Evolutionary conservation across 2,797 vertebrate species (phyloP).

Genomic region (Eptatretus atami): DNA sequence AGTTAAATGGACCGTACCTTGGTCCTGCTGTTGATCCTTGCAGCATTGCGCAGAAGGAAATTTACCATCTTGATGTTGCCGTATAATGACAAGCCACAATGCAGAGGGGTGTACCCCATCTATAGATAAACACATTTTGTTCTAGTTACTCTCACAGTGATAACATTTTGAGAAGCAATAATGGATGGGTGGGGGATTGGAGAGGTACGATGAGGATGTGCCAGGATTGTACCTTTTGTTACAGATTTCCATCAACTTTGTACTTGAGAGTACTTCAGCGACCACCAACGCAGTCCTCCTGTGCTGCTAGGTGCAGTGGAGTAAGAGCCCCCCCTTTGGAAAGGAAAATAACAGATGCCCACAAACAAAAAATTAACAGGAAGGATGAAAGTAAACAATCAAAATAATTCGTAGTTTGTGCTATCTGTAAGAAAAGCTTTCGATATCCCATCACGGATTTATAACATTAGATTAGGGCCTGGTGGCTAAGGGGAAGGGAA

Average conservation of each 20-base stretch:
- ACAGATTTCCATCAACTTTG: constrained; percentile 40
- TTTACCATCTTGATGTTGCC: constrained; percentile 75
- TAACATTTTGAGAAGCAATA: too few relatives aligned
- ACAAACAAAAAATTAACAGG: too few relatives aligned
- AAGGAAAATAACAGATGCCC: constrained; percentile 7
- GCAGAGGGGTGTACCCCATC: constrained; percentile 76
- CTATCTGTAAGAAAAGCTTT: too few relatives aligned
- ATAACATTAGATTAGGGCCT: too few relatives aligned
- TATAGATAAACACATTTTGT: constrained; percentile 14
- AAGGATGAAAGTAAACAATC: too few relatives aligned
- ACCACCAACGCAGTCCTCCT: constrained; percentile 77
- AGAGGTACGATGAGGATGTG: too few relatives aligned
- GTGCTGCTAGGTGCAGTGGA: constrained; percentile 64
- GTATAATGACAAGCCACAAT: constrained; percentile 84
- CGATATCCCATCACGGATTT: too few relatives aligned
- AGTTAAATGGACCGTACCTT: constrained; percentile 28
- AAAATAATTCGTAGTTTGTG: too few relatives aligned
- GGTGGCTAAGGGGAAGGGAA: too few relatives aligned
- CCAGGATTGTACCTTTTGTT: constrained; percentile 37
- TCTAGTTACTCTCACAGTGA: too few relatives aligned
- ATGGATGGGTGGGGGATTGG: too few relatives aligned
- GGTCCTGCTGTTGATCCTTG: constrained; percentile 58
- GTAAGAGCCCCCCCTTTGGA: constrained; percentile 61
- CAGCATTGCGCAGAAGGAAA: constrained; percentile 56
- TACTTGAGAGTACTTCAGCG: constrained; percentile 69